Percentiles rank a stretch among this genome's conserved stretches.
phyloP scores from a whole-genome alignment of 2,888 invertebrate genomes.

The Thereva nobilitata region DNA sequence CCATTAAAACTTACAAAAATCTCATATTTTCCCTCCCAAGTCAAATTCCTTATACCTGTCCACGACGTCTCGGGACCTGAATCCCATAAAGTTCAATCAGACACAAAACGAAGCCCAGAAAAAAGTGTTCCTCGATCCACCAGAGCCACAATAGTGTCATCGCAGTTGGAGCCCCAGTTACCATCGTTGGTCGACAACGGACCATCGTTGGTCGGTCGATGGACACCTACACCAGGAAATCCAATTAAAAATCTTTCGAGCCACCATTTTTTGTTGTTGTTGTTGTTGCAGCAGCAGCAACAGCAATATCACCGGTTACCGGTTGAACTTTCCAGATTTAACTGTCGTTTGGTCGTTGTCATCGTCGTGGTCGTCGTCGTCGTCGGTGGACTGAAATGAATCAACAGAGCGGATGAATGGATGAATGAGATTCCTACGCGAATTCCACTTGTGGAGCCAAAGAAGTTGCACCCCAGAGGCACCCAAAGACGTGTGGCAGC shows the following conservation, averaged over 20 bases:
- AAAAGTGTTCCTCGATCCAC: too few relatives aligned
- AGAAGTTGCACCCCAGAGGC: neutral
- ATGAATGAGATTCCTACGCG: slow-evolving; percentile 33
- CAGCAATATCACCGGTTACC: too few relatives aligned
- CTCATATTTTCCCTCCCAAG: too few relatives aligned
- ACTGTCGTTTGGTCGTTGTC: neutral
- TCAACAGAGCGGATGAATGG: neutral
- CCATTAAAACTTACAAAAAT: too few relatives aligned
- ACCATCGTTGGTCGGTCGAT: slow-evolving; percentile 1
- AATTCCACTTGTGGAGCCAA: neutral
- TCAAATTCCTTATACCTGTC: too few relatives aligned
- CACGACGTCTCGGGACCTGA: too few relatives aligned
- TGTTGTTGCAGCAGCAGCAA: too few relatives aligned
- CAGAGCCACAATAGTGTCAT: too few relatives aligned
- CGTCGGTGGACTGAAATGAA: slow-evolving; percentile 1
- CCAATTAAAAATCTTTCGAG: slow-evolving; percentile 38
- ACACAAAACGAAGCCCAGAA: too few relatives aligned
- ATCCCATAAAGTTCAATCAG: too few relatives aligned
- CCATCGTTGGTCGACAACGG: neutral
- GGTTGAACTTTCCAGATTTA: too few relatives aligned
- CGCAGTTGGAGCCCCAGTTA: neutral
- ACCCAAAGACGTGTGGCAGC: neutral
- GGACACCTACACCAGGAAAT: slow-evolving; percentile 39
- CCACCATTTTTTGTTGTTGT: slow-evolving; percentile 23
- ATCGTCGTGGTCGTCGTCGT: neutral